Percentiles rank a stretch among this genome's conserved stretches.
phyloP scores from a whole-genome alignment of 2,888 invertebrate species.

The Polyploca ridens region DNA sequence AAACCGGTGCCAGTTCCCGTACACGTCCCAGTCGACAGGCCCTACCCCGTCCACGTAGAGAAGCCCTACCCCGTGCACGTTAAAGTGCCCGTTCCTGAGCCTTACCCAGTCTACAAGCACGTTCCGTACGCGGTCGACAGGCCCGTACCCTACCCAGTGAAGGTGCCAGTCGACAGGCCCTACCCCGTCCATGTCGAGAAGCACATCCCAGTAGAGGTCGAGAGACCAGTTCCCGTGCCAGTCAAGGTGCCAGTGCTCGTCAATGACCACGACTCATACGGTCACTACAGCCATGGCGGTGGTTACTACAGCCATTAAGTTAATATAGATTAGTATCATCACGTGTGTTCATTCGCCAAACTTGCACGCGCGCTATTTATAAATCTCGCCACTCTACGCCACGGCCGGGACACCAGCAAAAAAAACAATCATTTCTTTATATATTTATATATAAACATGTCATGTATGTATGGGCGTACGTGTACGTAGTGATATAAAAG shows the following conservation, averaged over 20 bases:
- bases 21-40: constrained; percentile 86
- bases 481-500: constrained; percentile 79
- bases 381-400: constrained; percentile 57
- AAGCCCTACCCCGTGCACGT: constrained; percentile 82
- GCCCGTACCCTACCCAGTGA: constrained; percentile 87
- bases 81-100: constrained; percentile 84
- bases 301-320: constrained; percentile 72
- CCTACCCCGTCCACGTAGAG: constrained; percentile 83
- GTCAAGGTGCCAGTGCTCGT: constrained; percentile 79
- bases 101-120: constrained; percentile 87
- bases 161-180: constrained; percentile 81
- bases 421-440: constrained; percentile 72
- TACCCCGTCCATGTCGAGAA: constrained; percentile 63
- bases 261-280: constrained; percentile 51
- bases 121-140: constrained; percentile 86
- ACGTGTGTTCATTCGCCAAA: constrained; percentile 51
- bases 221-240: constrained; percentile 84
- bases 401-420: constrained; percentile 79
- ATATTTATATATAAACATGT: constrained; percentile 72
- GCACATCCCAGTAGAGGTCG: constrained; percentile 49
- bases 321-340: constrained; percentile 55
- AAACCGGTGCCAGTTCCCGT: constrained; percentile 87
- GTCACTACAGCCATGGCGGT: constrained; percentile 47
- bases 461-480: constrained; percentile 75
- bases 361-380: constrained; percentile 62